Conservation (phyloP, 2,888 invertebrate species). For the Drosophila neoperkinsi region DNA sequence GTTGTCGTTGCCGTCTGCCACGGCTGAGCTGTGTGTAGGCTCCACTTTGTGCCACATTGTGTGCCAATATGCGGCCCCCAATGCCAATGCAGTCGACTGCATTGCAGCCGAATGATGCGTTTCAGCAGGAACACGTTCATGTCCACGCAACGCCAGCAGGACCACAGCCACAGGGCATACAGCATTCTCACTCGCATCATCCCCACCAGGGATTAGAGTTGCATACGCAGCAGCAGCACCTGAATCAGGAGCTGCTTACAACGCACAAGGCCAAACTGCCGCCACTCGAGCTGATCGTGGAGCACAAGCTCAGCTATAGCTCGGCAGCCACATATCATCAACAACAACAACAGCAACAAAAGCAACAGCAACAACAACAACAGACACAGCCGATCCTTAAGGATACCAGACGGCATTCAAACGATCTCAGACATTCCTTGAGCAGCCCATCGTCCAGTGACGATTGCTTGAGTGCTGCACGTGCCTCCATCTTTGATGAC, state of each 20-base stretch:
- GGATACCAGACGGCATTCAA: constrained; percentile 40
- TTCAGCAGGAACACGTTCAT: constrained; percentile 47
- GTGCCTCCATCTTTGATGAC: constrained; percentile 78
- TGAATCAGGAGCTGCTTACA: constrained; percentile 34
- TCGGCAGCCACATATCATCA: constrained; percentile 60
- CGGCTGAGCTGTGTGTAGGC: constrained; percentile 60
- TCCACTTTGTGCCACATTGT: constrained; percentile 13
- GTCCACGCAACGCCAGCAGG: constrained; percentile 49
- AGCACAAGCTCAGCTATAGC: constrained; percentile 79
- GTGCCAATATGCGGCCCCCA: constrained; percentile 80
- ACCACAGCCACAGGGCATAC: constrained; percentile 38
- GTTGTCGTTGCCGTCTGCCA: constrained; percentile 58
- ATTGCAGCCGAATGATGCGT: constrained; percentile 79
- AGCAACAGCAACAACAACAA: constrained; percentile 17
- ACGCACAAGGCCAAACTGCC: constrained; percentile 68
- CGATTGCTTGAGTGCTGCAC: constrained; percentile 56
- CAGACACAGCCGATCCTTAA: constrained; percentile 20
- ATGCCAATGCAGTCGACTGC: constrained; percentile 77
- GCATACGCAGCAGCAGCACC: constrained; percentile 35
- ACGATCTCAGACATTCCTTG: constrained; percentile 48
- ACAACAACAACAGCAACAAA: constrained; percentile 19
- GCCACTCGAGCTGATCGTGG: constrained; percentile 76
- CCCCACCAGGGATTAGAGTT: constrained; percentile 18
- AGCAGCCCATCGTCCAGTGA: constrained; percentile 70
- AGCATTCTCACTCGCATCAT: constrained; percentile 11